Base-by-base conservation (phyloP, 2,888 invertebrate species). In the Cheilosia scutellata region DNA sequence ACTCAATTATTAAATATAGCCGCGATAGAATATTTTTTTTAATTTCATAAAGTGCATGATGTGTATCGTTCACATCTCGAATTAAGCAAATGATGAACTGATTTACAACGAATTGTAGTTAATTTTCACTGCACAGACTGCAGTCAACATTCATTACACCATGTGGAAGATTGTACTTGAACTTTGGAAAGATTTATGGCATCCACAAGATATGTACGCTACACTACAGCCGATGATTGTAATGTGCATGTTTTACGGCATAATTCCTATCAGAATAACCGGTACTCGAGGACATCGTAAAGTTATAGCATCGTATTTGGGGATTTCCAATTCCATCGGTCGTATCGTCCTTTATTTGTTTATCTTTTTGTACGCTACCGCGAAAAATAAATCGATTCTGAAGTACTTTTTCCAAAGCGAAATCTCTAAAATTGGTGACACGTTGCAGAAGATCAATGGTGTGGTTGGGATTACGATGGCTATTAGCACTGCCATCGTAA, bases 401-500 rank as follows among this genome's bases (percentile, higher is more conserved):
- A 90, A 90, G 2, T 92, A 90, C 74, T 92, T 92, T 79, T 91
- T 92, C 57, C 89, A 91, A 44, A 91, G 91, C 7, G 88, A 91
- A 47, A 90, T 92, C 47, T 92, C 92, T 0, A 88, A 89, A 75
- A 75, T 92, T 33, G 92, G 92, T 1, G 92, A 92, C 60, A 88
- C 89, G 0, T 60, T 92, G n/a, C 92, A 92, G 79, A 91, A 91
- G 51, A 90, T 90, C 55, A 90, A 90, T 2, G 91, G 91, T 6
- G 71, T 92, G 72, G 86, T 88, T 4, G 90, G 91, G 1, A 5
- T 84, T 0, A 11, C 27, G 11, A 44, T 58, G n/a, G 20, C 49
- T 9, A 40, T 80, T 4, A 0, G 33, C 2, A 11, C 71, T 53
- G 58, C 70, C 4, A 27, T 80, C 7, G 2, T 55, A 0, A 71